These are phyloP conservation scores for Drosophila yakuba DNA, from an alignment of 1,140 invertebrate species.

Conservation along the genomic window DNA sequence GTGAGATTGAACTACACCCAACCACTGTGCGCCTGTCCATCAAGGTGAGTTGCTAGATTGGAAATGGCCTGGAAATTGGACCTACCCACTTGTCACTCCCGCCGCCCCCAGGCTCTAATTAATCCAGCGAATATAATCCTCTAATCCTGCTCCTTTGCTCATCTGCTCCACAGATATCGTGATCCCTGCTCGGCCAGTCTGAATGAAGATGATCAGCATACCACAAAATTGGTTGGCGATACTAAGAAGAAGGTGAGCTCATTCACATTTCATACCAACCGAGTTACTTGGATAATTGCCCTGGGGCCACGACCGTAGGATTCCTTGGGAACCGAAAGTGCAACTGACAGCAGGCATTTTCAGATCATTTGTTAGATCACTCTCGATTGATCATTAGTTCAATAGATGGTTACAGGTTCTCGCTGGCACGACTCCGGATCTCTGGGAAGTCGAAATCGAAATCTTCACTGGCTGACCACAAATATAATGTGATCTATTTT, in stretches of 20 bases:
- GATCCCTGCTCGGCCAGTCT: constrained; percentile 95
- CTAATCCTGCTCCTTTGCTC: not conserved
- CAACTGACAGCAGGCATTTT: constrained; percentile 20
- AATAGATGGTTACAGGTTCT: constrained; percentile 20
- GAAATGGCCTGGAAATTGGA: not conserved
- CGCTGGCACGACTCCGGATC: constrained; percentile 13
- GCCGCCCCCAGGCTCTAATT: constrained; percentile 35
- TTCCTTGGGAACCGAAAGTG: constrained; percentile 39
- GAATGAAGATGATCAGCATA: constrained; percentile 95
- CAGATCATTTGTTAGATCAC: constrained; percentile 32
- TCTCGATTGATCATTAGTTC: constrained; percentile 30
- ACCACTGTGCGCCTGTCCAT: constrained; percentile 95
- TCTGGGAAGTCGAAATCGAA: constrained; percentile 9
- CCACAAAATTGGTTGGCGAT: constrained; percentile 94
- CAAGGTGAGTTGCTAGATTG: constrained; percentile 84
- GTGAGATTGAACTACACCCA: constrained; percentile 96
- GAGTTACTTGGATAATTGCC: constrained; percentile 46
- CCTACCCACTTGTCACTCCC: constrained; percentile 44
- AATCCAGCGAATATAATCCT: constrained; percentile 37
- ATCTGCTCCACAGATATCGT: constrained; percentile 86
- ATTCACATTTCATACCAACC: constrained; percentile 3
- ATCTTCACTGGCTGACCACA: constrained; percentile 9
- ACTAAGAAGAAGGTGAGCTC: constrained; percentile 90
- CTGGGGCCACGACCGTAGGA: constrained; percentile 21
- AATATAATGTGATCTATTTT: constrained; percentile 44